Evolutionary conservation across 2,797 vertebrate genomes (phyloP).

Genomic region (Melanotaenia trifasciata): DNA sequence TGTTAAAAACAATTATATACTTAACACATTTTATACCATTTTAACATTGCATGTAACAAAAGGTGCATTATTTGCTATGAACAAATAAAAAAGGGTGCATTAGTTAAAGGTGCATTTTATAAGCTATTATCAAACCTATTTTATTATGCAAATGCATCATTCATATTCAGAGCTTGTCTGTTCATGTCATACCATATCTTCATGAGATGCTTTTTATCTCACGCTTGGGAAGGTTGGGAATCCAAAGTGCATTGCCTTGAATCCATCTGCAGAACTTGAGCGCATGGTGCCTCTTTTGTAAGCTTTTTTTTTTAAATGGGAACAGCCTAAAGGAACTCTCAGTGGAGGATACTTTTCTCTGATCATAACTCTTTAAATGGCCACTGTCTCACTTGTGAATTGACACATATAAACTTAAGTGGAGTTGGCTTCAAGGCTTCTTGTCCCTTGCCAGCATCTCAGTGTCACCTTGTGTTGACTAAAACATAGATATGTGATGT

Average conservation of each 20-base stretch:
- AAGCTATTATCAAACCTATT: conserved; percentile 3
- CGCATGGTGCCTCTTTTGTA: conserved; percentile 48
- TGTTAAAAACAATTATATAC: neutral
- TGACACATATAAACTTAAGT: conserved; percentile 61
- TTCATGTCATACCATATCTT: conserved; percentile 47
- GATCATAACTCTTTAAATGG: conserved; percentile 60
- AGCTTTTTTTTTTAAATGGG: conserved; percentile 41
- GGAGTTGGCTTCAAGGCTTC: conserved; percentile 54
- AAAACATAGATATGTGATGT: conserved; percentile 66
- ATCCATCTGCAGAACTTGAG: conserved; percentile 61
- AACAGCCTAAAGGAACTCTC: conserved; percentile 51
- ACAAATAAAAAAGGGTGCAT: neutral
- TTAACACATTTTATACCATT: neutral
- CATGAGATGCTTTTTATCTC: conserved; percentile 47
- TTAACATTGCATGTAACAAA: neutral
- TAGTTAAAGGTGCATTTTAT: conserved; percentile 5
- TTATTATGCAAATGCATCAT: conserved; percentile 25
- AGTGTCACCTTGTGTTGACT: conserved; percentile 69
- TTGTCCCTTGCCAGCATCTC: conserved; percentile 49
- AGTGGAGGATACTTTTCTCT: conserved; percentile 51
- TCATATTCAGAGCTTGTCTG: conserved; percentile 40
- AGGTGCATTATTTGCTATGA: neutral
- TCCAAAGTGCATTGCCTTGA: conserved; percentile 60
- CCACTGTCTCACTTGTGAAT: conserved; percentile 57
- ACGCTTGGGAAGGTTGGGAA: conserved; percentile 51